A percentile compares a stretch with the other conserved stretches of the same genome.
Conservation (phyloP, 2,888 invertebrate genomes). For the Sesia apiformis region DNA sequence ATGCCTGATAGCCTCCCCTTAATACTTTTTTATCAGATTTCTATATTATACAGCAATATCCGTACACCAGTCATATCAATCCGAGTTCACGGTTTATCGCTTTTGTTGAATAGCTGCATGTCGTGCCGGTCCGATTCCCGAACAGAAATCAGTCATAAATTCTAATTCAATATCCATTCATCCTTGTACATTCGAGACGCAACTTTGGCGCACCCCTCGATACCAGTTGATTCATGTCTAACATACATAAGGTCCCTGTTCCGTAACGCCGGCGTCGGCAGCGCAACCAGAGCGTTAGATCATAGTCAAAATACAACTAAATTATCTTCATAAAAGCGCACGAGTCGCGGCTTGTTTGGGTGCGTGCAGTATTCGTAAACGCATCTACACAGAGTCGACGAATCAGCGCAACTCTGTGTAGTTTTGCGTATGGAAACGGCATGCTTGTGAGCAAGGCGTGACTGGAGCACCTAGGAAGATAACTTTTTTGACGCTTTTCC, state of each 20-base stretch:
- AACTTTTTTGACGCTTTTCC: too few species aligned
- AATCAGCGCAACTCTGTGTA: too few species aligned
- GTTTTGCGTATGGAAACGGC: too few species aligned
- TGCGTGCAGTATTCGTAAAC: too few species aligned
- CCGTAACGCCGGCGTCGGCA: conserved; percentile 15
- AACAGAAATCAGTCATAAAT: background rate
- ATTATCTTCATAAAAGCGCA: too few species aligned
- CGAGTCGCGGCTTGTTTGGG: too few species aligned
- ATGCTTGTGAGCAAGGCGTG: conserved; percentile 6
- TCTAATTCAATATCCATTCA: background rate
- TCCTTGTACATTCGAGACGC: background rate
- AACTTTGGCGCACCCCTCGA: background rate
- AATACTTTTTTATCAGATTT: conserved; percentile 41
- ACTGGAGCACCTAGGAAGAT: too few species aligned
- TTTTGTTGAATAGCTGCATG: conserved; percentile 58
- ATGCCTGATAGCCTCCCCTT: conserved; percentile 73
- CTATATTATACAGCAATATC: conserved; percentile 44
- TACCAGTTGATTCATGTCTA: background rate
- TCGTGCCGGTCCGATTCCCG: conserved; percentile 29
- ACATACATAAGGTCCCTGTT: background rate
- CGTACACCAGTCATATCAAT: conserved; percentile 58
- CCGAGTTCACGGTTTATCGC: conserved; percentile 62
- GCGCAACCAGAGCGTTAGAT: conserved; percentile 43
- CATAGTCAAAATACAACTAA: background rate
- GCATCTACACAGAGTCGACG: too few species aligned